Conservation (phyloP, 1,140 invertebrate species). For the Drosophila bifasciata region DNA sequence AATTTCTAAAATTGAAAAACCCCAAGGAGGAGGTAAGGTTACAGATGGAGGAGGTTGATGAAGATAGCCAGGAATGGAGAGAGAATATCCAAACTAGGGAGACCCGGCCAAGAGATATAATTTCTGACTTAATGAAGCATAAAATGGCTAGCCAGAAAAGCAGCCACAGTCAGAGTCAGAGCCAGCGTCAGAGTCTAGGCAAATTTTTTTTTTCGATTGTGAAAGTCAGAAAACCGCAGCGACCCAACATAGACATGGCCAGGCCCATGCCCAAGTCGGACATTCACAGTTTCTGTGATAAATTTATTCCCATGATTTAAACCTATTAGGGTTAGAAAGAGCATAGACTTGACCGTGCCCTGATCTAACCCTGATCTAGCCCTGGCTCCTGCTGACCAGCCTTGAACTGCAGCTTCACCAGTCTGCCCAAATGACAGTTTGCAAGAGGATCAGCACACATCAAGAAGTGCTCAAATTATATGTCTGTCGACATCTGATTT, state of each 20-base stretch:
- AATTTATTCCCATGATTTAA: slow-evolving; percentile 33
- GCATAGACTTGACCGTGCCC: slow-evolving; percentile 9
- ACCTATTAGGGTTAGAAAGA: slow-evolving; percentile 18
- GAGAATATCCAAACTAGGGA: slow-evolving; percentile 37
- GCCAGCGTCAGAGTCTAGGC: background rate
- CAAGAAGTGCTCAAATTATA: slow-evolving; percentile 45
- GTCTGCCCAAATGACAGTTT: slow-evolving; percentile 34
- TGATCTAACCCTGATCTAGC: slow-evolving; percentile 13
- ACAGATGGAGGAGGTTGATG: slow-evolving; percentile 49
- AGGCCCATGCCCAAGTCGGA: slow-evolving; percentile 3
- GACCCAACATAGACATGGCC: slow-evolving; percentile 4
- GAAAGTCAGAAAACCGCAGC: slow-evolving; percentile 44
- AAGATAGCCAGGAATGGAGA: slow-evolving; percentile 46
- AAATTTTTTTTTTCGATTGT: slow-evolving; percentile 55
- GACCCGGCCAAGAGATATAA: slow-evolving; percentile 63
- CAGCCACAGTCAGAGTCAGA: slow-evolving; percentile 6
- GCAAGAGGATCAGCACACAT: slow-evolving; percentile 19
- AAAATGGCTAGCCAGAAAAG: slow-evolving; percentile 59
- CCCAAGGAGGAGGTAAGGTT: slow-evolving; percentile 11
- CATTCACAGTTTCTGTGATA: slow-evolving; percentile 6
- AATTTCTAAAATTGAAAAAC: slow-evolving; percentile 68
- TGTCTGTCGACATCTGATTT: slow-evolving; percentile 52
- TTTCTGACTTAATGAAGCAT: slow-evolving; percentile 79
- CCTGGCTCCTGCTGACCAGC: background rate
- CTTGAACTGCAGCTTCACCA: slow-evolving; percentile 17